Evolutionary conservation across 2,888 invertebrate genomes (phyloP).

Genomic region (Stenodera caucasica): DNA sequence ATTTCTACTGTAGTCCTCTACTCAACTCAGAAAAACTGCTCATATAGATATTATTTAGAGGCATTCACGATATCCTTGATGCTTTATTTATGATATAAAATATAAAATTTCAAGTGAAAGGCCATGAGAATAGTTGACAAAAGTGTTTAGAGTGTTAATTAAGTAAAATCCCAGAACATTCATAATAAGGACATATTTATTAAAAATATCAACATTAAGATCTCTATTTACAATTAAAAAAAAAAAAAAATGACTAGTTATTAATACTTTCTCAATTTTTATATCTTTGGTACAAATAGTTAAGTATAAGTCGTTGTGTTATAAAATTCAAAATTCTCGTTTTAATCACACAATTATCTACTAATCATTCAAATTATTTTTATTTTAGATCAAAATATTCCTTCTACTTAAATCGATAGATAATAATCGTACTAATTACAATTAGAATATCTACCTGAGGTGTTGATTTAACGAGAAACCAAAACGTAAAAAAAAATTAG

Average conservation of each 20-base stretch:
- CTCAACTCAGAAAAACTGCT: no score
- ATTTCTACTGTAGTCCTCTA: no score
- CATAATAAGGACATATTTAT: slow-evolving; percentile 23
- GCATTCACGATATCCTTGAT: no score
- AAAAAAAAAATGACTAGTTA: slow-evolving; percentile 38
- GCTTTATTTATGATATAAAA: background rate
- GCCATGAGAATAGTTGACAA: background rate
- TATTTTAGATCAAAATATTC: no score
- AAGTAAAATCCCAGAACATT: background rate
- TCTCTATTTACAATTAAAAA: slow-evolving; percentile 31
- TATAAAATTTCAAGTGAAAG: background rate
- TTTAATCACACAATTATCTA: background rate
- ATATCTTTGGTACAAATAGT: slow-evolving; percentile 27
- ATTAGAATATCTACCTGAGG: no score
- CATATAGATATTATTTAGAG: no score
- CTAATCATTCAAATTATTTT: background rate
- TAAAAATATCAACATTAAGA: slow-evolving; percentile 41
- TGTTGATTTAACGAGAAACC: no score
- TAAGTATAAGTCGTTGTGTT: slow-evolving; percentile 25
- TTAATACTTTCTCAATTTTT: slow-evolving; percentile 28
- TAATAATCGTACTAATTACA: no score
- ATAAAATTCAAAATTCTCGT: background rate
- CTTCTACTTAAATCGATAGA: no score
- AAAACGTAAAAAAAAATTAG: no score
- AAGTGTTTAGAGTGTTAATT: background rate